Conservation (phyloP, 2,888 invertebrate genomes). For the Eulithis prunata region DNA sequence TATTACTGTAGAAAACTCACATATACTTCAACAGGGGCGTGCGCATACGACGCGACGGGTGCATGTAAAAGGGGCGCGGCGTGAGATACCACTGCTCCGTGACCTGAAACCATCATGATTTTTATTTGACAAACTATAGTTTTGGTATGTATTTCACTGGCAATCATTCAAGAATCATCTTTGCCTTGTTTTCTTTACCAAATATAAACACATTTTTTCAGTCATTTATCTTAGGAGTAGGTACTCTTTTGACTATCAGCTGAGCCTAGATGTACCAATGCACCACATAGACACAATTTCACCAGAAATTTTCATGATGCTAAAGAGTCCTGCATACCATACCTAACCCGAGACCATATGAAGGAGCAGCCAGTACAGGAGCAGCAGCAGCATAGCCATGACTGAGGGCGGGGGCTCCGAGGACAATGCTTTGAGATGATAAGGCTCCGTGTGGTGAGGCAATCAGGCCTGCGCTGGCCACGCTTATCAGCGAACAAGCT, state of each 20-base stretch:
- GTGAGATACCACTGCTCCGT: constrained; percentile 70
- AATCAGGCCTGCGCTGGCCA: constrained; percentile 79
- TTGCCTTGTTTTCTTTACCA: too few relatives aligned
- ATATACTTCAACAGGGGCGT: constrained; percentile 80
- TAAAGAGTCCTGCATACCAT: constrained; percentile 29
- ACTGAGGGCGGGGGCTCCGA: constrained; percentile 69
- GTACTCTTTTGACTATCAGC: too few relatives aligned
- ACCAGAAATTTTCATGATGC: too few relatives aligned
- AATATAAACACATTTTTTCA: too few relatives aligned
- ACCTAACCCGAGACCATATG: constrained; percentile 56
- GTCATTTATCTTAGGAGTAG: too few relatives aligned
- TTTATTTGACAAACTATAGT: not conserved
- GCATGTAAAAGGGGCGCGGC: constrained; percentile 64
- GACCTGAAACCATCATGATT: constrained; percentile 53
- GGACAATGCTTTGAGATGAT: constrained; percentile 72
- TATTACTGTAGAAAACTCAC: constrained; percentile 64
- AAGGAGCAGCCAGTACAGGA: constrained; percentile 54
- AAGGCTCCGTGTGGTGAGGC: constrained; percentile 72
- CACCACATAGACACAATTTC: too few relatives aligned
- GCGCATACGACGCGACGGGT: constrained; percentile 55
- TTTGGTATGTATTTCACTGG: too few relatives aligned
- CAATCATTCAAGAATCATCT: too few relatives aligned
- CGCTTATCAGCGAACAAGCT: constrained; percentile 65
- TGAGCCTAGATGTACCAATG: too few relatives aligned
- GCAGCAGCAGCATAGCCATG: constrained; percentile 61